Base-by-base conservation (phyloP, 2,888 invertebrate genomes). In the Macrophya alboannulata region DNA sequence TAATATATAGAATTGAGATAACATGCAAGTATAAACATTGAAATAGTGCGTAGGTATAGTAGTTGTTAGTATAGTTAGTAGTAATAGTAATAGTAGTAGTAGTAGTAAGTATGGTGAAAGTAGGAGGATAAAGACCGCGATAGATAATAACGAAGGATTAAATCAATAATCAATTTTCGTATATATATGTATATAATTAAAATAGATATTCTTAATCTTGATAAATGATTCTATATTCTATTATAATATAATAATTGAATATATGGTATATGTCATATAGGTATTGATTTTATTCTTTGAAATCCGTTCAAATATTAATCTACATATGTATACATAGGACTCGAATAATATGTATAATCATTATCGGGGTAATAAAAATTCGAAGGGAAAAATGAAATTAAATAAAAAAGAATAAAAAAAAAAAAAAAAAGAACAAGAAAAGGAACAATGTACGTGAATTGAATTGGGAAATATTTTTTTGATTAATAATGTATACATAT, bases 1-100 rank as follows among this genome's bases (percentile, higher is more conserved):
- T 72, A 77, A 4, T 25, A 4, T 25, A 84, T 43, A 71, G 82
- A 79, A 87, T 85, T 43, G 68, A 76, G 68, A 86, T 79, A 71
- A n/a, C 85, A 85, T 84, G 86, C 82, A 85, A 74, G 84, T 45
- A 85, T 83, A 85, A 21, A 85, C 86, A 86, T 85, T 59, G 55
- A 72, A 62, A 72, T 83, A 62, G 71, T 71, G 71, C 17, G 71
- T 79, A 55, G 25, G 74, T 85, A 77, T 51, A 84, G 84, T 55
- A 68, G 65, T n/a, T n/a, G n/a, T n/a, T 62, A 43, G 65, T 83
- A 72, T 74, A 45, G 51, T 71, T 43, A 45, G 43, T 76, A 45
- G 55, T 59, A 59, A 4, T 21, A 21, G 21, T 21, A 48, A 12
- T 59, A 59, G 59, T 59, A 59, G 59, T 62, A 62, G 62, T 68